Percentiles rank a stretch among this genome's conserved stretches.
phyloP scores from a whole-genome alignment of 2,113 vertebrate genomes.

The Campylomormyrus tamandua region DNA sequence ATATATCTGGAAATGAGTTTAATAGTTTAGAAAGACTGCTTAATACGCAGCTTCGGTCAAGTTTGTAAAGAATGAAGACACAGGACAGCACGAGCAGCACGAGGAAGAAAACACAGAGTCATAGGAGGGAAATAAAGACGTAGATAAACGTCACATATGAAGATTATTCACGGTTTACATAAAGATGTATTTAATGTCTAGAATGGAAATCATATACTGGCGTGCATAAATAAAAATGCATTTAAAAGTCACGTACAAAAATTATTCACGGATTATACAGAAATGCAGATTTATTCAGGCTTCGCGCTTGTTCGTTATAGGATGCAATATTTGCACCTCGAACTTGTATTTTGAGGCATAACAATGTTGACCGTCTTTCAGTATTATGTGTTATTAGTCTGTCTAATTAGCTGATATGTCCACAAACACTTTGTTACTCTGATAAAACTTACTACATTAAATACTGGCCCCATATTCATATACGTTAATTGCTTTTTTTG shows the following conservation, averaged over 20 bases:
- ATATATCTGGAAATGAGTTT: background rate
- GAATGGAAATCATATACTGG: background rate
- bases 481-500: background rate
- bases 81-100: no score
- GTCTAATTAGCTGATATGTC: background rate
- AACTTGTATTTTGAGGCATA: background rate
- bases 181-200: background rate
- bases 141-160: background rate
- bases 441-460: background rate
- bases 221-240: background rate
- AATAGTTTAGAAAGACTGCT: background rate
- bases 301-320: background rate
- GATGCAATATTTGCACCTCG: background rate
- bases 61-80: background rate
- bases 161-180: background rate
- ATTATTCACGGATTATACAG: background rate
- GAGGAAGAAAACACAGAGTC: background rate
- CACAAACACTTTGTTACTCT: background rate
- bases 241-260: background rate
- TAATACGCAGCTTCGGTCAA: background rate
- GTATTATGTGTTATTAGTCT: background rate
- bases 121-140: background rate
- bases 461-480: background rate
- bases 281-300: background rate
- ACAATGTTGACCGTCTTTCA: background rate